Conservation (phyloP, 2,113 vertebrate species). For the Tachysurus vachellii region DNA sequence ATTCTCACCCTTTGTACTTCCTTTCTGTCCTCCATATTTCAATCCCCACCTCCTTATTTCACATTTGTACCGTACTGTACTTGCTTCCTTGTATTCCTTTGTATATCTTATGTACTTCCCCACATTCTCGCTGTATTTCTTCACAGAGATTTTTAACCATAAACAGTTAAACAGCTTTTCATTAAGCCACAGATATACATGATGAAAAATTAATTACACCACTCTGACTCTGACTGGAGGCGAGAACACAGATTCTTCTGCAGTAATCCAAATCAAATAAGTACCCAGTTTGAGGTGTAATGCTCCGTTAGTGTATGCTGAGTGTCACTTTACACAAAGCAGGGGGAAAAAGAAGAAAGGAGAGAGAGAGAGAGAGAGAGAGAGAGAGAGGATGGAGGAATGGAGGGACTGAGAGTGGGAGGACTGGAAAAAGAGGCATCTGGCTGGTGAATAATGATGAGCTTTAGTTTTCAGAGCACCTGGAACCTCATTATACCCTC, state of each 20-base stretch:
- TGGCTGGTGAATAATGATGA: slow-evolving; percentile 48
- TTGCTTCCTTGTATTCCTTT: no score
- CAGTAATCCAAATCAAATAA: slow-evolving; percentile 47
- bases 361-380: not conserved
- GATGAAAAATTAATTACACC: slow-evolving; percentile 34
- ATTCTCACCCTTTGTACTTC: not conserved
- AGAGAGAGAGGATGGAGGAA: not conserved
- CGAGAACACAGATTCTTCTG: slow-evolving; percentile 1
- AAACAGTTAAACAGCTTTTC: slow-evolving; percentile 36
- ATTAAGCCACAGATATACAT: slow-evolving; percentile 29
- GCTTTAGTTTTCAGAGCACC: slow-evolving; percentile 24
- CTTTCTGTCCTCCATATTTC: not conserved
- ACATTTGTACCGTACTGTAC: not conserved
- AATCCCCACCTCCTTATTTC: not conserved
- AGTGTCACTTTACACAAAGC: slow-evolving; percentile 38
- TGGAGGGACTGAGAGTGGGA: not conserved
- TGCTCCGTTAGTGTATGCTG: slow-evolving; percentile 18
- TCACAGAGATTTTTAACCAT: not conserved
- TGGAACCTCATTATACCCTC: slow-evolving; percentile 54
- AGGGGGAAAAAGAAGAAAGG: no score
- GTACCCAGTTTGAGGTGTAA: slow-evolving; percentile 31
- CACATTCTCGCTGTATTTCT: no score
- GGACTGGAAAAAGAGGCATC: not conserved
- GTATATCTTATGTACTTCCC: not conserved
- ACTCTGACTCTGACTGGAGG: slow-evolving; percentile 25